Base-by-base conservation (phyloP, 2,113 vertebrate genomes). In the Periophthalmus modestus region DNA sequence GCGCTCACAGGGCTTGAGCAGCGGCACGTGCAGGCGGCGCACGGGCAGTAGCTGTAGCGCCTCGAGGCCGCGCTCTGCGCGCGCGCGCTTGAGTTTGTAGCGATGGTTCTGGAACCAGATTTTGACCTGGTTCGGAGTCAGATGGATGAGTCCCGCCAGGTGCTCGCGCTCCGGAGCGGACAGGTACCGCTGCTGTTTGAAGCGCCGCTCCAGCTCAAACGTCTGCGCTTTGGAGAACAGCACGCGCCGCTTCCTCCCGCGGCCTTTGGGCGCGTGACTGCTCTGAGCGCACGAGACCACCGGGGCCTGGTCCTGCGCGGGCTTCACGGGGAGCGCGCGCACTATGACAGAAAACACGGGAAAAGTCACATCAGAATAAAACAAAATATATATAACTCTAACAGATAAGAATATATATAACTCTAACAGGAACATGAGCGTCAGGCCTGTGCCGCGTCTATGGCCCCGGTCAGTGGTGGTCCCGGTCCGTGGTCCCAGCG, bases 61-160 rank as follows among this genome's bases (percentile, higher is more conserved):
- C 88, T 96, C 95, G 92, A 95, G 93, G 93, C 86, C 93, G 92
- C 28, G 94, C 87, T 95, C 95, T 34, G 94, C 94, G 79, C 96
- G 95, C 83, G 78, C 93, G 0, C 96, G 88, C 84, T 97, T 97
- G 94, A 98, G 96, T 91, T 98, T 98, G 93, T 98, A 98, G 69
- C 97, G 94, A 72, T 98, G 96, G 83, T 98, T 98, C 91, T 98
- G 97, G 90, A 98, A 98, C 96, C 97, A 98, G 92, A 98, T 98
- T 90, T 97, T 98, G 46, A 97, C 96, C 92, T 97, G 96, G 2
- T 96, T 98, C 14, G 97, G 96, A 0, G 96, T 97, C 50, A 98
- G 95, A 80, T 92, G 95, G 87, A 98, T 95, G 74, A 97, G 87
- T 65, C 95, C 93, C 81, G 97, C 96, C 85, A 98, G 93, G 87